Conservation (phyloP, 2,113 vertebrate species). For the Salminus brasiliensis region DNA sequence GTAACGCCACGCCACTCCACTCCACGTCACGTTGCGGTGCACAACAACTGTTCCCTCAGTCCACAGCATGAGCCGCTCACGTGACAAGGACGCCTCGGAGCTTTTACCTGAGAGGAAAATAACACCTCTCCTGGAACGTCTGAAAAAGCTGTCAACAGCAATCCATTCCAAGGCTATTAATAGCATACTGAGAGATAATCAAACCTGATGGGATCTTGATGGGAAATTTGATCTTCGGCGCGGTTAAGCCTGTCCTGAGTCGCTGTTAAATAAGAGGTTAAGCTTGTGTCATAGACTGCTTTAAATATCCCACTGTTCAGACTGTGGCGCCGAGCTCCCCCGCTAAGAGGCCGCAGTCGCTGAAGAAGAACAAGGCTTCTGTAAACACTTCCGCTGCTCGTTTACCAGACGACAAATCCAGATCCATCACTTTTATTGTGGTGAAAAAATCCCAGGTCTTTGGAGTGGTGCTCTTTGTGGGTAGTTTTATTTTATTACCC, state of each 20-base stretch:
- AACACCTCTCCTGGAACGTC: not conserved
- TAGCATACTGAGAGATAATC: not conserved
- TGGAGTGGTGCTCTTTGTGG: not conserved
- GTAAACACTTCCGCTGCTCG: not conserved
- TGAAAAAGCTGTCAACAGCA: not conserved
- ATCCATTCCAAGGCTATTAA: not conserved
- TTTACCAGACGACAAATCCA: not conserved
- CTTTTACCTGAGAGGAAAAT: not conserved
- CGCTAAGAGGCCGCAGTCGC: not conserved
- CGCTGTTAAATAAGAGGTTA: not conserved
- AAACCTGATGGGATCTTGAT: not conserved
- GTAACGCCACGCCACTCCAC: not conserved
- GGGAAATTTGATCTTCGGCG: not conserved
- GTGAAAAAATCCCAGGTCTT: not conserved
- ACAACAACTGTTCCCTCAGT: not conserved
- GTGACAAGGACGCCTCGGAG: not conserved
- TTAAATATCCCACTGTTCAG: constrained; percentile 16
- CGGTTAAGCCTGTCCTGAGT: no score
- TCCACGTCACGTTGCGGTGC: not conserved
- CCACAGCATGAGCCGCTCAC: not conserved
- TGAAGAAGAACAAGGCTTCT: not conserved
- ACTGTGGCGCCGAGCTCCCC: not conserved
- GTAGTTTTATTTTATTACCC: constrained; percentile 17
- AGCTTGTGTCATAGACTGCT: not conserved
- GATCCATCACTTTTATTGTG: not conserved